These are phyloP conservation scores for Lontra canadensis DNA, from an alignment of 2,113 vertebrate genomes.

Conservation along the genomic window DNA sequence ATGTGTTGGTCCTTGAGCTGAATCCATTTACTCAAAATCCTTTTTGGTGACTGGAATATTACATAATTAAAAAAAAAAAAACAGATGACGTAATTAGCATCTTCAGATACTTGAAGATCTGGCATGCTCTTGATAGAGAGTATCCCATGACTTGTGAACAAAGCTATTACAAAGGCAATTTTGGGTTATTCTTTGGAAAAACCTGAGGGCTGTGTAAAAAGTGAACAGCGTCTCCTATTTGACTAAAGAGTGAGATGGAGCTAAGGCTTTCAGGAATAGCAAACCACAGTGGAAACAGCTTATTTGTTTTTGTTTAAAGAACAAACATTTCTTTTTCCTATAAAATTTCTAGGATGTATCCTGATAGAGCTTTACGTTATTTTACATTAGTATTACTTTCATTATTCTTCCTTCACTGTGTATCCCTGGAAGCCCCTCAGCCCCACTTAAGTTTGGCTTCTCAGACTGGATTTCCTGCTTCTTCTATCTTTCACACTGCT, in stretches of 20 bases:
- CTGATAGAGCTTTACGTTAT: not conserved
- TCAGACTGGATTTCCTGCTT: not conserved
- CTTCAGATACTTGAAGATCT: not conserved
- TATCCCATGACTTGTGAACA: not conserved
- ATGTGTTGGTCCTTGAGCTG: not conserved
- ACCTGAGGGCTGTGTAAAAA: not conserved
- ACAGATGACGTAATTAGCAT: not conserved
- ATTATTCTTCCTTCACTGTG: not conserved
- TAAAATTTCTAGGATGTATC: not conserved
- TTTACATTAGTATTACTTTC: not conserved
- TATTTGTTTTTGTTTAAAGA: not conserved
- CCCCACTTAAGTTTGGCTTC: not conserved
- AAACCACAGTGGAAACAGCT: not conserved
- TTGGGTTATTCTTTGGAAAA: not conserved
- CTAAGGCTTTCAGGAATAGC: not conserved
- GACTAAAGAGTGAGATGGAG: not conserved
- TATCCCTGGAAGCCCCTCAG: not conserved
- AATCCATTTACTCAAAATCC: not conserved
- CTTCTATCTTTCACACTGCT: not conserved
- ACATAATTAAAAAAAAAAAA: not conserved
- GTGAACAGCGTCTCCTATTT: not conserved
- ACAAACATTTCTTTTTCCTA: not conserved
- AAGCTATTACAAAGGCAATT: not conserved
- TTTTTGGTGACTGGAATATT: not conserved
- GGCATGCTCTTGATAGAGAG: not conserved